Percentiles rank a stretch among this genome's conserved stretches.
Conservation (phyloP, 2,888 invertebrate genomes). For the Erebia ligea region DNA sequence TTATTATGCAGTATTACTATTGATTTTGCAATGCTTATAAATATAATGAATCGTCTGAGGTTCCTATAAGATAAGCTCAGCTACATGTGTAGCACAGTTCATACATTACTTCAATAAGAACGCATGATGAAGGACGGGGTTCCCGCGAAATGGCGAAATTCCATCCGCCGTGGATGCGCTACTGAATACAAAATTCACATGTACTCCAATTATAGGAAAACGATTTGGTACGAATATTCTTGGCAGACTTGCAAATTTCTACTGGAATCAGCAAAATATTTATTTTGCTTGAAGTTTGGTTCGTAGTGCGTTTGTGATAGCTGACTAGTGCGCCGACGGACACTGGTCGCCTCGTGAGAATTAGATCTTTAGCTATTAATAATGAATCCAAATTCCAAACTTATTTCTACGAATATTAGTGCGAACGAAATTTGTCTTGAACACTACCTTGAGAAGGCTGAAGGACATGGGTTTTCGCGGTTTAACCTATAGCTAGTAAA, state of each 20-base stretch:
- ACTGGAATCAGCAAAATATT: constrained; percentile 81
- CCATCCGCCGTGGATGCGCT: constrained; percentile 79
- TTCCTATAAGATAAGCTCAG: constrained; percentile 24
- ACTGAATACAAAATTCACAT: constrained; percentile 83
- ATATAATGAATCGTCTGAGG: neutral
- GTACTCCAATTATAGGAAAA: constrained; percentile 84
- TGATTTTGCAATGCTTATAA: neutral
- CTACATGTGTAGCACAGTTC: constrained; percentile 42
- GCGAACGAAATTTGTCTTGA: no score
- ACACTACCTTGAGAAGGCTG: no score
- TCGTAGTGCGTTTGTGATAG: constrained; percentile 68
- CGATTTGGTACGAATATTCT: constrained; percentile 83
- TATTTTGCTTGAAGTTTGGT: constrained; percentile 76
- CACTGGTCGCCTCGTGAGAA: constrained; percentile 54
- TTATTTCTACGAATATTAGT: no score
- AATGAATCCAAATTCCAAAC: neutral
- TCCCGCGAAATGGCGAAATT: constrained; percentile 76
- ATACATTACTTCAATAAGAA: constrained; percentile 79
- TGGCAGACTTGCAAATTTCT: constrained; percentile 83
- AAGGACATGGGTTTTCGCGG: no score
- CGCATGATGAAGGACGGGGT: constrained; percentile 78
- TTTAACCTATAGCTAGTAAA: no score
- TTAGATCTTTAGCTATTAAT: constrained; percentile 33
- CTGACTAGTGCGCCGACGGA: no score
- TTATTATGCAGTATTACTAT: neutral